phyloP scores from a whole-genome alignment of 2,888 invertebrate genomes.

The Meganola albula region DNA sequence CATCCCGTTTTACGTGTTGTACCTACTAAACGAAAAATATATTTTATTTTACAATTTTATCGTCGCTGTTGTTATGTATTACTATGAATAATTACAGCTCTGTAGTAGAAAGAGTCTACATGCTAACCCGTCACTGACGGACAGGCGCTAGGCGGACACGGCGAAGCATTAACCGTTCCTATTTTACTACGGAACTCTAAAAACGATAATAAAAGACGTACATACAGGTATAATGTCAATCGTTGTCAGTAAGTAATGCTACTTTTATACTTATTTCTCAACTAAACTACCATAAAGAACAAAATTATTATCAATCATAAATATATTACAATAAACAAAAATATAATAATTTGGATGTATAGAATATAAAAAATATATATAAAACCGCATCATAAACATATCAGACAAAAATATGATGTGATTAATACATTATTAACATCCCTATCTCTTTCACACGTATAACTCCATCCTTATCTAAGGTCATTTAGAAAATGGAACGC shows the following conservation, averaged over 20 bases:
- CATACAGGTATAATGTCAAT: too few species aligned
- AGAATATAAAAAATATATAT: conserved; percentile 28
- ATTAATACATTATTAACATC: conserved; percentile 70
- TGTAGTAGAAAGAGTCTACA: too few species aligned
- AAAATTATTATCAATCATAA: conserved; percentile 23
- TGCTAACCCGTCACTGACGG: too few species aligned
- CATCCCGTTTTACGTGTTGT: too few species aligned
- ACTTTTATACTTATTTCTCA: conserved; percentile 4
- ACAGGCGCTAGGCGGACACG: too few species aligned
- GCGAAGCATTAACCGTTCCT: too few species aligned
- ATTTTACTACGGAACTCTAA: too few species aligned
- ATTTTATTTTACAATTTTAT: too few species aligned
- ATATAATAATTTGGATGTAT: conserved; percentile 24
- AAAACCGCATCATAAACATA: conserved; percentile 48
- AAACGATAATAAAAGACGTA: too few species aligned
- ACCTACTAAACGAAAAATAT: too few species aligned
- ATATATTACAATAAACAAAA: conserved; percentile 24
- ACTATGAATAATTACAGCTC: too few species aligned
- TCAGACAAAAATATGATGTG: conserved; percentile 65
- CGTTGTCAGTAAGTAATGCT: neutral
- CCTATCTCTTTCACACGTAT: conserved; percentile 30
- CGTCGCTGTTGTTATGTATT: too few species aligned
- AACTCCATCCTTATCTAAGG: conserved; percentile 33
- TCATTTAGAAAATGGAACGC: conserved; percentile 67
- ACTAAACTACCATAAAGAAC: conserved; percentile 14